Percentiles rank a stretch among this genome's conserved stretches.
Evolutionary conservation across 92 coral and sea anemone species (phyloP).

Genomic region (Umimayanthus kanabou): DNA sequence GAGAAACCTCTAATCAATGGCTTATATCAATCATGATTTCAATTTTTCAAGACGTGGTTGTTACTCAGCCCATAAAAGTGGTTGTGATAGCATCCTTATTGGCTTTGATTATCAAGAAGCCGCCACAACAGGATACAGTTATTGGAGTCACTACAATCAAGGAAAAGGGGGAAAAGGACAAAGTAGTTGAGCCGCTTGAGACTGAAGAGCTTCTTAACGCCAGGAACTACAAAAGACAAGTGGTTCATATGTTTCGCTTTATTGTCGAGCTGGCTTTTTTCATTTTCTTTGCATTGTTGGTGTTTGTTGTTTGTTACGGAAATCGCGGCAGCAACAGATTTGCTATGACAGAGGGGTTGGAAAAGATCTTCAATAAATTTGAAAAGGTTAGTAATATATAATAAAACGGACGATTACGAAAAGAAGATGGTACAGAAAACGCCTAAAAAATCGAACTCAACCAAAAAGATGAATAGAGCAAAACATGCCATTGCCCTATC

Average conservation of each 20-base stretch:
- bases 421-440: no score
- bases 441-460: no score
- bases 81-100: slow-evolving; percentile 73
- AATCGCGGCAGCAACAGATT: slow-evolving; percentile 57
- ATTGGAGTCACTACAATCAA: slow-evolving; percentile 56
- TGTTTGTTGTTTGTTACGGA: slow-evolving; percentile 75
- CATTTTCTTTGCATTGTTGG: slow-evolving; percentile 51
- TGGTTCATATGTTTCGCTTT: slow-evolving; percentile 64
- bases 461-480: no score
- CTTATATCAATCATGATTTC: slow-evolving; percentile 85
- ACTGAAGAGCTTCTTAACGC: slow-evolving; percentile 61
- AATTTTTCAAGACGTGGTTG: slow-evolving; percentile 82
- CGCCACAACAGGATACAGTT: slow-evolving; percentile 74
- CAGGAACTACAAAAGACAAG: slow-evolving; percentile 65
- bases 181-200: slow-evolving; percentile 54
- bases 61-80: slow-evolving; percentile 85
- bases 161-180: slow-evolving; percentile 35
- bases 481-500: no score
- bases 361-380: slow-evolving; percentile 44
- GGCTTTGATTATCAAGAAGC: slow-evolving; percentile 74
- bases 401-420: no score
- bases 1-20: slow-evolving; percentile 83
- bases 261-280: slow-evolving; percentile 54
- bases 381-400: slow-evolving; percentile 51
- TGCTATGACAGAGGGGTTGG: slow-evolving; percentile 54